Evolutionary conservation across 2,797 vertebrate species (phyloP).

Genomic region (Pyrocephalus nanus): DNA sequence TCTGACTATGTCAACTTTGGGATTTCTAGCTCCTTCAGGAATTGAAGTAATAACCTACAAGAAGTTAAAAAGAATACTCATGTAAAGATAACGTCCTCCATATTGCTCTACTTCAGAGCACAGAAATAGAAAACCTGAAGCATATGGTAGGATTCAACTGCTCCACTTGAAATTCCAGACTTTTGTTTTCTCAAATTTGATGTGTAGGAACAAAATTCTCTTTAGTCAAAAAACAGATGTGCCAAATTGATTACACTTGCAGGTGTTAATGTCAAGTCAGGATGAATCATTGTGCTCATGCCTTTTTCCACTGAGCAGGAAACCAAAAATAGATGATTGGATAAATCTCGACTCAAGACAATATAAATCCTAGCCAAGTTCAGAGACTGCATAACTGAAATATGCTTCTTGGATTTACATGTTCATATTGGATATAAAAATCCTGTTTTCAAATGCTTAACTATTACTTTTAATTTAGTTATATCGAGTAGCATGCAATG

Average conservation of each 20-base stretch:
- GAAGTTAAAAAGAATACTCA: neutral
- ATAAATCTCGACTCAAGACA: neutral
- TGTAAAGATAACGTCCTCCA: neutral
- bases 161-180: neutral
- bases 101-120: neutral
- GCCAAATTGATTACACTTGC: neutral
- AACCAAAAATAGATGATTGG: neutral
- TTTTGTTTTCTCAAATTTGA: neutral
- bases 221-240: neutral
- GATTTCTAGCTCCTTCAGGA: neutral
- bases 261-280: neutral
- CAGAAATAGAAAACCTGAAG: neutral
- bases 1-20: neutral
- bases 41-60: neutral
- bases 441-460: neutral
- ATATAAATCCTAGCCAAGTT: neutral
- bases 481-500: neutral
- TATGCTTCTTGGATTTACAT: neutral
- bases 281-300: neutral
- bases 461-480: neutral
- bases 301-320: neutral
- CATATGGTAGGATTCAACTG: neutral
- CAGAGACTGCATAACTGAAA: neutral
- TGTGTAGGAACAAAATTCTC: neutral
- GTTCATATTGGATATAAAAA: neutral